Conservation (phyloP, 2,797 vertebrate species). For the Chanos chanos region DNA sequence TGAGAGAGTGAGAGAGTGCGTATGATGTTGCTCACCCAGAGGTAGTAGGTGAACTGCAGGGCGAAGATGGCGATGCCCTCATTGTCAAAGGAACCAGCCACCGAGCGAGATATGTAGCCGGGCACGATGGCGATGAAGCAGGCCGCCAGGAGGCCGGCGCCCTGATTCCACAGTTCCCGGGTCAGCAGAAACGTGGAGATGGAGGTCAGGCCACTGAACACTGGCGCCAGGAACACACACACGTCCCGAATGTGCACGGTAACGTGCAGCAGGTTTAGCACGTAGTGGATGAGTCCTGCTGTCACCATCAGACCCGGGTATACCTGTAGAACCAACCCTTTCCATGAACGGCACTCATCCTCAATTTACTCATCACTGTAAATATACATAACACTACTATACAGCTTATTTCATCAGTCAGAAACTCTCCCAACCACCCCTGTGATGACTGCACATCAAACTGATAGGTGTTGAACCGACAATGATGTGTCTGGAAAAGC, state of each 20-base stretch:
- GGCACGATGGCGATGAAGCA: slow-evolving; percentile 98
- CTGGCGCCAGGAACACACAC: slow-evolving; percentile 93
- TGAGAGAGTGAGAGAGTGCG: no score
- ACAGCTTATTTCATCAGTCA: no score
- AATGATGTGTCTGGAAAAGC: no score
- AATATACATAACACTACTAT: no score
- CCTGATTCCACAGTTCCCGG: slow-evolving; percentile 96
- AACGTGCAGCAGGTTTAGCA: slow-evolving; percentile 94
- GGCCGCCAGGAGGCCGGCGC: slow-evolving; percentile 92
- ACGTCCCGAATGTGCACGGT: slow-evolving; percentile 97
- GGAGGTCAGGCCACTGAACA: slow-evolving; percentile 96
- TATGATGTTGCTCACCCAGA: slow-evolving; percentile 83
- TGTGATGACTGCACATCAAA: no score
- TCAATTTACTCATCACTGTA: no score
- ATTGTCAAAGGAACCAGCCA: slow-evolving; percentile 96
- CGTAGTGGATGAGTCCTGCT: slow-evolving; percentile 94
- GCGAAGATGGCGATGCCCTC: slow-evolving; percentile 99
- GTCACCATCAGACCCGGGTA: slow-evolving; percentile 98
- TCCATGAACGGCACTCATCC: no score
- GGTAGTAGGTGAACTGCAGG: slow-evolving; percentile 98
- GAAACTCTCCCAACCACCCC: no score
- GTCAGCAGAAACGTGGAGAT: slow-evolving; percentile 97
- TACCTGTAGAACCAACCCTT: slow-evolving; percentile 29
- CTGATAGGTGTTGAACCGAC: no score
- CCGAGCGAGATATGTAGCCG: slow-evolving; percentile 96